Conservation (phyloP, 2,888 invertebrate species). For the Oscheius sp. region DNA sequence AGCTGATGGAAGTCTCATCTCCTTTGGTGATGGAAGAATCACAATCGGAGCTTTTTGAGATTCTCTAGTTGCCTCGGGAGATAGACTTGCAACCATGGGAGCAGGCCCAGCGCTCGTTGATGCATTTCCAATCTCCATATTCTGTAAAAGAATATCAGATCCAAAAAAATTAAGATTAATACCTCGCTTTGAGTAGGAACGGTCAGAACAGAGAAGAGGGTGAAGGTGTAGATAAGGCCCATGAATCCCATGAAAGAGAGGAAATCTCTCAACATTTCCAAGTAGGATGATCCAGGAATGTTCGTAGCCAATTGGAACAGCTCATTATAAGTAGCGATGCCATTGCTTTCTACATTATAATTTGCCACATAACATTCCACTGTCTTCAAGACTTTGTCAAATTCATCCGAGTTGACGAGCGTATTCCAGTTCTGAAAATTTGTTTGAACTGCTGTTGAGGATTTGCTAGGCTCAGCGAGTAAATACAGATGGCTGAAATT, state of each 20-base stretch:
- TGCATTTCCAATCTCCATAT: conserved; percentile 1
- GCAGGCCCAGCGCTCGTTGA: neutral
- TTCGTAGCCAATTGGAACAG: conserved; percentile 15
- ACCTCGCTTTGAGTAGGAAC: conserved; percentile 5
- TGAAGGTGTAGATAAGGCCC: conserved; percentile 5
- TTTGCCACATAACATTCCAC: conserved; percentile 59
- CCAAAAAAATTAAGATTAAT: neutral
- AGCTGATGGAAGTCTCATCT: neutral
- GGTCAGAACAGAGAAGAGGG: conserved; percentile 12
- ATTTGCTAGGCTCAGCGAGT: too few relatives aligned
- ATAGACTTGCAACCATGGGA: neutral
- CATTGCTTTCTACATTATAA: conserved; percentile 44
- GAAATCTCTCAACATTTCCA: conserved; percentile 17
- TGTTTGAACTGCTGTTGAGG: neutral
- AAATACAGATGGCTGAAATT: too few relatives aligned
- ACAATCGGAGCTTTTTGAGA: neutral
- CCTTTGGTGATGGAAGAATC: neutral
- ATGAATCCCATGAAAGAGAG: conserved; percentile 14
- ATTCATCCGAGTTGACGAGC: conserved; percentile 53
- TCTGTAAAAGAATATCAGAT: neutral
- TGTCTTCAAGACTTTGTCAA: conserved; percentile 44
- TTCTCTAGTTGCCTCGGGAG: neutral
- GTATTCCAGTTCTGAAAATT: conserved; percentile 58
- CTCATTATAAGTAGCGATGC: conserved; percentile 62
- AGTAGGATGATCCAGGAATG: conserved; percentile 13